These are phyloP conservation scores for Protomyctophum bolini DNA, from an alignment of 2,113 vertebrate genomes.

Conservation along the genomic window DNA sequence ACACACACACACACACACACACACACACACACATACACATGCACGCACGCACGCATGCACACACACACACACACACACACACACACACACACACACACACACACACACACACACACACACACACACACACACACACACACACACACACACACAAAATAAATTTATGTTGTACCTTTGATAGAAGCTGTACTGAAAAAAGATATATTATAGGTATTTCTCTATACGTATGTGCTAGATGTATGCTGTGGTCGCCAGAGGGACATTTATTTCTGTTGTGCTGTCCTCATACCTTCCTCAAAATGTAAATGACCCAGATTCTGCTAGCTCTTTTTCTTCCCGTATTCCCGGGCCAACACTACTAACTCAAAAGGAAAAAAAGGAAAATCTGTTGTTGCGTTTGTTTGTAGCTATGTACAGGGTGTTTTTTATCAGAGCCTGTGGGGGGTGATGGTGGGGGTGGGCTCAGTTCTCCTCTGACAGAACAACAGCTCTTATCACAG, in stretches of 20 bases:
- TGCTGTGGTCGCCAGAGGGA: slow-evolving; percentile 49
- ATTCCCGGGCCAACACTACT: slow-evolving; percentile 45
- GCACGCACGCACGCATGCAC: not conserved
- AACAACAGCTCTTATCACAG: slow-evolving; percentile 53
- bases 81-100: no score
- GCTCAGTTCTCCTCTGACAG: slow-evolving; percentile 47
- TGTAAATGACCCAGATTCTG: slow-evolving; percentile 74
- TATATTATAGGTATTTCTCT: slow-evolving; percentile 38
- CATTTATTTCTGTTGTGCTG: slow-evolving; percentile 56
- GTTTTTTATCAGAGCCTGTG: slow-evolving; percentile 58
- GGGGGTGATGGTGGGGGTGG: slow-evolving; percentile 2
- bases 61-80: no score
- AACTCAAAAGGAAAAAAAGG: slow-evolving; percentile 41
- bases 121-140: no score
- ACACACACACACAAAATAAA: not conserved
- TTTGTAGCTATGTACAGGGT: slow-evolving; percentile 11
- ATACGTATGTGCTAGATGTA: slow-evolving; percentile 29
- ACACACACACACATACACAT: slow-evolving; percentile 20
- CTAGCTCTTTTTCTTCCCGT: slow-evolving; percentile 26
- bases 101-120: no score
- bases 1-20: not conserved
- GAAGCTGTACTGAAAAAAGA: slow-evolving; percentile 56
- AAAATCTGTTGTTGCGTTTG: slow-evolving; percentile 41
- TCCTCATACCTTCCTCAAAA: slow-evolving; percentile 57
- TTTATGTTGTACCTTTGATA: slow-evolving; percentile 44